A percentile compares a stretch with the other conserved stretches of the same genome.
Evolutionary conservation across 2,888 invertebrate species (phyloP).

Genomic region (Rhagophthalmus giganteus): DNA sequence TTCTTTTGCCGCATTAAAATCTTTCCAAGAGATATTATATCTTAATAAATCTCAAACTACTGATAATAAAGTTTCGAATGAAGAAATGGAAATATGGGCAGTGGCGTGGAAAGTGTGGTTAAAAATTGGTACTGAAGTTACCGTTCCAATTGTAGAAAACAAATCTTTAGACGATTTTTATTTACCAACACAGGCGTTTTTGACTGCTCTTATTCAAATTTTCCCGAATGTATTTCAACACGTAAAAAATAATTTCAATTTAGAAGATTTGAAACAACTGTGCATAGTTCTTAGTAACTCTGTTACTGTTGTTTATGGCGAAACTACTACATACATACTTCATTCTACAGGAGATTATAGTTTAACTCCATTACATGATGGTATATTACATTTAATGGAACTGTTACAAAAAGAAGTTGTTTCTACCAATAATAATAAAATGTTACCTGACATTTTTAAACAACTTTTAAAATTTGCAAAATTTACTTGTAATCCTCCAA

Average conservation of each 20-base stretch:
- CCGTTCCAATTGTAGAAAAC: conserved; percentile 61
- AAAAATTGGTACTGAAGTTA: conserved; percentile 80
- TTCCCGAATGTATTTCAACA: conserved; percentile 94
- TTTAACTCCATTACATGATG: conserved; percentile 81
- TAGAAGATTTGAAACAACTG: conserved; percentile 77
- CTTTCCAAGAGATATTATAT: conserved; percentile 93
- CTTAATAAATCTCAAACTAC: conserved; percentile 59
- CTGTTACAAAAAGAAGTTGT: conserved; percentile 79
- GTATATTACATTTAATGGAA: conserved; percentile 83
- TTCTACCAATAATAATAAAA: conserved; percentile 59
- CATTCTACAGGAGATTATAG: conserved; percentile 73
- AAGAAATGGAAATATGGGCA: conserved; percentile 70
- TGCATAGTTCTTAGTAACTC: conserved; percentile 77
- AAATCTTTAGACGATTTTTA: conserved; percentile 63
- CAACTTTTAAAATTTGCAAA: conserved; percentile 68
- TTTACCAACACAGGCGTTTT: conserved; percentile 89
- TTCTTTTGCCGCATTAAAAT: conserved; percentile 92
- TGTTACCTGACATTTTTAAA: conserved; percentile 70
- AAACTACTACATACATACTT: conserved; percentile 80
- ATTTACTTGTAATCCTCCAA: conserved; percentile 71
- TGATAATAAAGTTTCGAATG: conserved; percentile 51
- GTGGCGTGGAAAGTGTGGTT: conserved; percentile 88
- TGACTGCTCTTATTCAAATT: conserved; percentile 92
- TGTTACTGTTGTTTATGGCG: conserved; percentile 77
- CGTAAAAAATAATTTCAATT: conserved; percentile 66